These are phyloP conservation scores for Enteromius anoplus DNA, from an alignment of 2,797 vertebrate species.

Conservation along the genomic window DNA sequence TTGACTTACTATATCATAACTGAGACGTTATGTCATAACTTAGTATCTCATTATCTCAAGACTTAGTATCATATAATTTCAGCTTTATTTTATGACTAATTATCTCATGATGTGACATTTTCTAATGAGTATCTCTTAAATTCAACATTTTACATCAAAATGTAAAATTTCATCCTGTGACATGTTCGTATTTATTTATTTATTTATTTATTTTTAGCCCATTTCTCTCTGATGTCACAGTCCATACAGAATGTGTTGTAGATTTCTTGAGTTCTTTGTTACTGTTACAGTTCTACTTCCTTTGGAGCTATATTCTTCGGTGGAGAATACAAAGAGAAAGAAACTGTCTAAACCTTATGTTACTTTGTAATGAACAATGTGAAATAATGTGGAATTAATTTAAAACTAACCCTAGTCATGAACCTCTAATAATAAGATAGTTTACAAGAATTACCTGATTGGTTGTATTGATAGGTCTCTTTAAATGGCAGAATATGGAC, in stretches of 20 bases:
- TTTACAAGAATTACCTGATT: conserved; percentile 54
- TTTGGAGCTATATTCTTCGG: background rate
- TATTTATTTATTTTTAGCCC: background rate
- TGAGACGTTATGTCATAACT: background rate
- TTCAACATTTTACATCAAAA: no score
- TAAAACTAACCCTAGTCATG: background rate
- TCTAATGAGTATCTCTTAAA: no score
- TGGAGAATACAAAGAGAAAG: background rate
- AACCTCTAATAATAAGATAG: background rate
- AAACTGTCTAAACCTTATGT: background rate
- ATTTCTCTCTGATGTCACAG: background rate
- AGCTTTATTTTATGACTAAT: background rate
- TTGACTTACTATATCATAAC: background rate
- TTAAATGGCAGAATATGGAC: conserved; percentile 87
- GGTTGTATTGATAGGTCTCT: conserved; percentile 90
- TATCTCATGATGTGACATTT: background rate
- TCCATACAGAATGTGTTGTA: background rate
- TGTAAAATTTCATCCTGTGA: background rate
- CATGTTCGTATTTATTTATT: background rate
- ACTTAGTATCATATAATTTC: background rate
- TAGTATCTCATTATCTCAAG: background rate
- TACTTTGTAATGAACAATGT: background rate
- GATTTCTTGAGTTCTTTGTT: background rate
- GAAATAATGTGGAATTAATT: background rate
- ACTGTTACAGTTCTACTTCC: background rate